Percentiles rank a stretch among this genome's conserved stretches.
Evolutionary conservation across 2,113 vertebrate species (phyloP).

Genomic region (Anas platyrhynchos): DNA sequence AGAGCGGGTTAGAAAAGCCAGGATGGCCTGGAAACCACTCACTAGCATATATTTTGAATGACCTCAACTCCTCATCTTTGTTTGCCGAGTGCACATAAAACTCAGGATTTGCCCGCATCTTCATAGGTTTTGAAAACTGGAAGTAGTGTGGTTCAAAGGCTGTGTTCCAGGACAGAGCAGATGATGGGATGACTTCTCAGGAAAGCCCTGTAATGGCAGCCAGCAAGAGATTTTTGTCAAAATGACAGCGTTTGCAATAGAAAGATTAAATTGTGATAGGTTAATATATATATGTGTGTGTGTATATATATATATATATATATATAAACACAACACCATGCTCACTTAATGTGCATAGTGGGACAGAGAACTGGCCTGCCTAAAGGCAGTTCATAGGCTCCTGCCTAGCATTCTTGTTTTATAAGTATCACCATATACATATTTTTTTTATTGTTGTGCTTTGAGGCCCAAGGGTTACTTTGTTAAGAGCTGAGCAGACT

Average conservation of each 20-base stretch:
- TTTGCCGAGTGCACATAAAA: not conserved
- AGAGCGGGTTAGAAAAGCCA: not conserved
- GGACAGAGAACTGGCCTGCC: not conserved
- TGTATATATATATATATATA: too few species aligned
- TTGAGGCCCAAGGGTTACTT: conserved; percentile 16
- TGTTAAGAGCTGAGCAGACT: conserved; percentile 35
- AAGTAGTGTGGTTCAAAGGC: not conserved
- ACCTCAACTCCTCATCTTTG: not conserved
- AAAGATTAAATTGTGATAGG: not conserved
- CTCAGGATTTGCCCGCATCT: not conserved
- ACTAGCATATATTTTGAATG: not conserved
- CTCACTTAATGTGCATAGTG: not conserved
- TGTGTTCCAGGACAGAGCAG: not conserved
- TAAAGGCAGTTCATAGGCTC: not conserved
- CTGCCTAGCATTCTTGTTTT: not conserved
- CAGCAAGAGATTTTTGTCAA: not conserved
- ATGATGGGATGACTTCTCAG: not conserved
- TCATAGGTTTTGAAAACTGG: not conserved
- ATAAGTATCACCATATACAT: not conserved
- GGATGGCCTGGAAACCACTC: not conserved
- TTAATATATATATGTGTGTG: not conserved
- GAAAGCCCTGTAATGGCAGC: not conserved
- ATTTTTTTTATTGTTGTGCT: conserved; percentile 2
- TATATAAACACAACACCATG: not conserved
- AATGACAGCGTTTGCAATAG: not conserved